Evolutionary conservation across 2,113 vertebrate species (phyloP), one percentile per base, ranked within the genome.

Genomic region (Saguinus midas): DNA sequence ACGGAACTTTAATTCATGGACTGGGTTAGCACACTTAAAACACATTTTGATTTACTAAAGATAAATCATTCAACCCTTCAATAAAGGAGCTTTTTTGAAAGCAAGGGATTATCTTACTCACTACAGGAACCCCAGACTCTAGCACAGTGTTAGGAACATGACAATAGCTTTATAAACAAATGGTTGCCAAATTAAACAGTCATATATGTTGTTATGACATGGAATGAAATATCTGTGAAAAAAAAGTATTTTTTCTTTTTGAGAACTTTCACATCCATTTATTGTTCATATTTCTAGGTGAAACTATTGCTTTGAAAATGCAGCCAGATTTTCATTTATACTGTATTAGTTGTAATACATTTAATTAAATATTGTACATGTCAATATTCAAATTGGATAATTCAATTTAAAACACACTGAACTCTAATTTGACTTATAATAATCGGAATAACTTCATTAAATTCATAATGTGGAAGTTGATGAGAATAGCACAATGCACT

Each of bases 311-410:
- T 88, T 66, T 91, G 57, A 80, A 96, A 97, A 94, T 61, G 5
- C 40, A 97, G 75, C 40, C 40, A 93, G 81, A 91, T 61, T 96
- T 83, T 95, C 43, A 50, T 88, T 92, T 82, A 68, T 20, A 75
- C 11, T 79, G 13, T 52, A 68, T 61, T 90, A 83, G 20, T n/a
- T 72, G 61, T 76, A 84, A 91, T 87, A 86, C 92, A 85, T 83
- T 84, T 84, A 94, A 87, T 83, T 96, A 97, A 97, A 68, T 61
- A 57, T 23, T 66, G 5, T 32, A 72, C 23, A 91, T 91, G 25
- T 83, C 90, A 96, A 94, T 35, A 91, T 35, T 92, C n/a, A 79
- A 88, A 20, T n/a, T 72, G 55, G 66, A 55, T 96, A 91, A 96
- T 83, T 82, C 58, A 40, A 82, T 1, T 55, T 66, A 94, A 96